Percentiles rank a stretch among this genome's conserved stretches.
phyloP scores from a whole-genome alignment of 2,797 vertebrate species.

The Lates japonicus region DNA sequence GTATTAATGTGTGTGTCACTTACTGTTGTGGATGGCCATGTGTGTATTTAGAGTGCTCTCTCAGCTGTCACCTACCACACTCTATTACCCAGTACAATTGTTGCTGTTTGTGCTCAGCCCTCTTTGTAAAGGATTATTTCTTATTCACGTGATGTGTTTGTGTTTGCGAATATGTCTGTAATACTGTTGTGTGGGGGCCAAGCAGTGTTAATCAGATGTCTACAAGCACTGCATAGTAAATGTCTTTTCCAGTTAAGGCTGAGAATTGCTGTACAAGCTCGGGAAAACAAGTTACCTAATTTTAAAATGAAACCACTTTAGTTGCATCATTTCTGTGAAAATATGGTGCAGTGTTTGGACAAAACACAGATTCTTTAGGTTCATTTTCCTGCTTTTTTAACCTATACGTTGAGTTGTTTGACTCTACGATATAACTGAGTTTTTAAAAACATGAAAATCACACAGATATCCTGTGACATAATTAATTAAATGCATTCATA shows the following conservation, averaged over 20 bases:
- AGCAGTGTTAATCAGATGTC: slow-evolving; percentile 74
- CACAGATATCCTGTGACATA: neutral
- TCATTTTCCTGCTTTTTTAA: neutral
- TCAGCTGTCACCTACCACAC: slow-evolving; percentile 46
- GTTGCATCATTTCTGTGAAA: neutral
- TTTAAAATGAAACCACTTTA: slow-evolving; percentile 41
- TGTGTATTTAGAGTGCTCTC: slow-evolving; percentile 41
- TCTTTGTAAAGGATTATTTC: slow-evolving; percentile 53
- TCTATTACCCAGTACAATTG: slow-evolving; percentile 38
- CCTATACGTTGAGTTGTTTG: neutral
- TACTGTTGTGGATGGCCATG: slow-evolving; percentile 19
- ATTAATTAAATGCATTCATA: slow-evolving; percentile 2
- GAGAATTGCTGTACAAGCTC: slow-evolving; percentile 32
- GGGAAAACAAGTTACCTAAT: slow-evolving; percentile 30
- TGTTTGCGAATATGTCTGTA: slow-evolving; percentile 49
- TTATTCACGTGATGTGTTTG: slow-evolving; percentile 51
- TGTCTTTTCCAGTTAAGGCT: slow-evolving; percentile 39
- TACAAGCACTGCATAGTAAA: slow-evolving; percentile 60
- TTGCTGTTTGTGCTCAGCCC: slow-evolving; percentile 18
- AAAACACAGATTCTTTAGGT: neutral
- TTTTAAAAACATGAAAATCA: neutral
- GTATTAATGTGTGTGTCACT: slow-evolving; percentile 37
- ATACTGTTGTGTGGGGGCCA: slow-evolving; percentile 49
- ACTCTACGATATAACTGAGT: neutral
- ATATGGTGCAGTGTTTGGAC: neutral